Percentiles rank a stretch among this genome's conserved stretches.
phyloP scores from a whole-genome alignment of 2,797 vertebrate species.

The Propithecus deckenii region DNA sequence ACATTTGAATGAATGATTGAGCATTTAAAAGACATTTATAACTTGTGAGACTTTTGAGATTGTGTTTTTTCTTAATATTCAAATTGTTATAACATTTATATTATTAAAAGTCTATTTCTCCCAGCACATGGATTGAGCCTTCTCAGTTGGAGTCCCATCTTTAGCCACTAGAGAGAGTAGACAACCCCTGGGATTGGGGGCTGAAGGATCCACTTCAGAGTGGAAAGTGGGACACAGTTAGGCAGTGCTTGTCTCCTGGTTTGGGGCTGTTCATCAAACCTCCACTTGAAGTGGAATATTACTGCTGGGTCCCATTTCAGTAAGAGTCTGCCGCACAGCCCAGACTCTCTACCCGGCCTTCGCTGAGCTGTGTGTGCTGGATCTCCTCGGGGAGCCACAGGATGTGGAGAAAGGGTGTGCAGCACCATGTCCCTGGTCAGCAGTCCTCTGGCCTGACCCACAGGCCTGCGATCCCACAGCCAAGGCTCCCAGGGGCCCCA shows the following conservation, averaged over 20 bases:
- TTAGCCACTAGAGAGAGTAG: background rate
- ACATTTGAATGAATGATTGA: background rate
- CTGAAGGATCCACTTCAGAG: background rate
- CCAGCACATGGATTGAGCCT: background rate
- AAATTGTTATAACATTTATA: background rate
- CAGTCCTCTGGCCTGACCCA: background rate
- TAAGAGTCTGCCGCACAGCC: background rate
- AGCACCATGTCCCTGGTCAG: background rate
- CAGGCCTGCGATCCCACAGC: fast-evolving
- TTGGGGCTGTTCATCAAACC: fast-evolving
- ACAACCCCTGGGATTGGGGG: background rate
- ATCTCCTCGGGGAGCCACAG: background rate
- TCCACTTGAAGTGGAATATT: background rate
- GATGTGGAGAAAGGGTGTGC: fast-evolving
- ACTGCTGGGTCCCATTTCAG: too few relatives aligned
- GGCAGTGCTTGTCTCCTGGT: fast-evolving
- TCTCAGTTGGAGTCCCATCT: background rate
- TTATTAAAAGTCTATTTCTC: background rate
- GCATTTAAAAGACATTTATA: background rate
- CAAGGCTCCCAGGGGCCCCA: background rate
- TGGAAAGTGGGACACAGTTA: fast-evolving
- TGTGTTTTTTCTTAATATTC: background rate
- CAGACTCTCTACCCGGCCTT: background rate
- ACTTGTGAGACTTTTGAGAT: background rate
- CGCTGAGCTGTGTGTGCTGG: fast-evolving